Evolutionary conservation across 1,140 invertebrate genomes (phyloP), one percentile per base, ranked within the genome.

Genomic region (Campoletis sonorensis): DNA sequence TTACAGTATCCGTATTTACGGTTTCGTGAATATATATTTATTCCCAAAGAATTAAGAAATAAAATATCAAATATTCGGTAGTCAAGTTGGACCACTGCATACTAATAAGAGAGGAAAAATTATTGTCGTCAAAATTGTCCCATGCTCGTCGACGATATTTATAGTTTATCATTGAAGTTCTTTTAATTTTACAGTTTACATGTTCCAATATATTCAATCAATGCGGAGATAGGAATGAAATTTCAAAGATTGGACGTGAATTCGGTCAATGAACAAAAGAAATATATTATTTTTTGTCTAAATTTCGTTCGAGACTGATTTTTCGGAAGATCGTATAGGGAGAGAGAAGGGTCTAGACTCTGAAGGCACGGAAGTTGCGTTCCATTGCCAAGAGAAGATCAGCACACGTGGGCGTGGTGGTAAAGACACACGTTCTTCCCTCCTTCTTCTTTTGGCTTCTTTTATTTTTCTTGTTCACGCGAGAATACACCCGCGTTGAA

Each of bases 361-460:
- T 37, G 40, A 64, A 77, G 54, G 75, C 75, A 54, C 72, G 45
- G 27, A 79, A 68, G 64, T 70, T 70, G 16, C 78, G 61, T 79
- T 68, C 78, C 45, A 68, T 70, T 49, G 18, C n/a, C 51, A 40
- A 26, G 37, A 67, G 67, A 70, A 70, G 67, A 77, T 61, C 27
- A 27, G 67, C 78, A 79, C 78, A 79, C 67, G 67, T 79, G 78
- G 78, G 67, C 61, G 67, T 79, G 78, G 61, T 49, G 37, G 18
- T n/a, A 26, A 51, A 49, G 78, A 68, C 40, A 79, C 37, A 79
- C 61, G 64, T n/a, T 68, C 67, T 54, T 68, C 37, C 67, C 30
- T 71, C 64, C 51, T 70, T 49, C 67, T 16, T 54, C 27, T 49
- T 68, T 70, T 40, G 27, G 0, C 54, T 67, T 67, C n/a, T 78